phyloP scores from a whole-genome alignment of 1,140 invertebrate genomes.

The Meloidogyne floridensis region DNA sequence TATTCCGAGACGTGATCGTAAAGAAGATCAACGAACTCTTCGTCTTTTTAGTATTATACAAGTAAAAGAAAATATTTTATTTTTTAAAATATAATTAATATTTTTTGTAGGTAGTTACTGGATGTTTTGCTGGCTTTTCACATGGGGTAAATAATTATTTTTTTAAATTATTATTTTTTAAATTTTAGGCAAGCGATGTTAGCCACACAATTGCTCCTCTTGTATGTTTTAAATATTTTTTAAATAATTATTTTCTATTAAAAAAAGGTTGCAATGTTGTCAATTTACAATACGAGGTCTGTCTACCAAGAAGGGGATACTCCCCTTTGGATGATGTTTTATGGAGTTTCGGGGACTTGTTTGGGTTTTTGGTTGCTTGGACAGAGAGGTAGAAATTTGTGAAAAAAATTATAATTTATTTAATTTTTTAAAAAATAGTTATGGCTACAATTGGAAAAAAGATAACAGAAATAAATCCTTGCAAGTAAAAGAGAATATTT shows the following conservation, averaged over 20 bases:
- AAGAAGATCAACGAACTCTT: slow-evolving; percentile 38
- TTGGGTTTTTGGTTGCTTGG: slow-evolving; percentile 59
- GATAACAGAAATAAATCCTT: slow-evolving; percentile 60
- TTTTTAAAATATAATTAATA: not conserved
- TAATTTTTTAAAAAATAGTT: slow-evolving; percentile 75
- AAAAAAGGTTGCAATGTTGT: slow-evolving; percentile 79
- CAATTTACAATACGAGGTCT: slow-evolving; percentile 72
- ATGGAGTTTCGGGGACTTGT: slow-evolving; percentile 51
- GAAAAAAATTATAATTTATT: slow-evolving; percentile 75
- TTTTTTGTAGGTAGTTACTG: slow-evolving; percentile 36
- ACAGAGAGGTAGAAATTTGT: slow-evolving; percentile 29
- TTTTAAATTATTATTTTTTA: slow-evolving; percentile 7
- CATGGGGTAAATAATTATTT: slow-evolving; percentile 43
- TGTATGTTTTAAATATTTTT: not conserved
- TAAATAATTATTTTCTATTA: not conserved
- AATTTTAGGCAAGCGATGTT: slow-evolving; percentile 51
- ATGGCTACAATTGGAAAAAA: slow-evolving; percentile 72
- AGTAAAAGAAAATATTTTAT: slow-evolving; percentile 25
- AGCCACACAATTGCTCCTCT: slow-evolving; percentile 94
- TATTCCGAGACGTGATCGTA: slow-evolving; percentile 29
- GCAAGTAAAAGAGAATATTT: slow-evolving; percentile 64
- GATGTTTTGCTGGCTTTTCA: slow-evolving; percentile 53
- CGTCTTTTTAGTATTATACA: slow-evolving; percentile 44
- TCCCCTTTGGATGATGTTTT: slow-evolving; percentile 48
- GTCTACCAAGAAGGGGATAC: slow-evolving; percentile 68